These are phyloP conservation scores for Prunella fulvescens DNA, from an alignment of 2,113 vertebrate species.

Conservation along the genomic window DNA sequence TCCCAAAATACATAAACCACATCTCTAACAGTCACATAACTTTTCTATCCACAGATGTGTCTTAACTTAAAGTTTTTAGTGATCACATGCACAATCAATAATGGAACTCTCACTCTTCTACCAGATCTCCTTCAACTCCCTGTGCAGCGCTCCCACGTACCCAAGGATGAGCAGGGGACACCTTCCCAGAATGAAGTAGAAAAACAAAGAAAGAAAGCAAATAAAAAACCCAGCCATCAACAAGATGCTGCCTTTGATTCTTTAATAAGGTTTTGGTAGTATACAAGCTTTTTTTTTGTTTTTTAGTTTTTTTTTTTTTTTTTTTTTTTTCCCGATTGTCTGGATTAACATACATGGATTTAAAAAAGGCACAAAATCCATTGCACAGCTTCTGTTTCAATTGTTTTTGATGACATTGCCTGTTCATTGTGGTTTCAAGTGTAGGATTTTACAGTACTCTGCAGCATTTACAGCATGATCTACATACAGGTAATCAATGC, in stretches of 20 bases:
- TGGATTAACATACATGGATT: conserved; percentile 93
- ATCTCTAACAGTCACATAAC: not conserved
- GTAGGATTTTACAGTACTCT: conserved; percentile 88
- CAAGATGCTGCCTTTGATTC: conserved; percentile 71
- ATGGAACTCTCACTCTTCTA: not conserved
- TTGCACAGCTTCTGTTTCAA: conserved; percentile 81
- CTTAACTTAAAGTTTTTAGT: not conserved
- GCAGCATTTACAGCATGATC: conserved; percentile 79
- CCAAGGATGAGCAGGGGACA: not conserved
- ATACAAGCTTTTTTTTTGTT: conserved; percentile 81
- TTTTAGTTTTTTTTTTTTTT: conserved; percentile 6
- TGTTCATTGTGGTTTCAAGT: conserved; percentile 84
- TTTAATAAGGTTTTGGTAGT: conserved; percentile 93
- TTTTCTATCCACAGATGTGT: not conserved
- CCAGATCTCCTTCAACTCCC: not conserved
- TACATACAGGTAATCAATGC: conserved; percentile 75
- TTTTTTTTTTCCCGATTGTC: conserved; percentile 81
- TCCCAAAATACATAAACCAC: not conserved
- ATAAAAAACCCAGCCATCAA: conserved; percentile 64
- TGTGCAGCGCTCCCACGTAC: not conserved
- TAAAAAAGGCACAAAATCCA: conserved; percentile 97
- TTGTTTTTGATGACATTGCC: conserved; percentile 69
- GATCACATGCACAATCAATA: not conserved
- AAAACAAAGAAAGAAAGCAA: conserved; percentile 11
- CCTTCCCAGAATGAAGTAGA: not conserved